Conservation (phyloP, 64 coral and sea anemone genomes). For the Stichodactyla helianthus region DNA sequence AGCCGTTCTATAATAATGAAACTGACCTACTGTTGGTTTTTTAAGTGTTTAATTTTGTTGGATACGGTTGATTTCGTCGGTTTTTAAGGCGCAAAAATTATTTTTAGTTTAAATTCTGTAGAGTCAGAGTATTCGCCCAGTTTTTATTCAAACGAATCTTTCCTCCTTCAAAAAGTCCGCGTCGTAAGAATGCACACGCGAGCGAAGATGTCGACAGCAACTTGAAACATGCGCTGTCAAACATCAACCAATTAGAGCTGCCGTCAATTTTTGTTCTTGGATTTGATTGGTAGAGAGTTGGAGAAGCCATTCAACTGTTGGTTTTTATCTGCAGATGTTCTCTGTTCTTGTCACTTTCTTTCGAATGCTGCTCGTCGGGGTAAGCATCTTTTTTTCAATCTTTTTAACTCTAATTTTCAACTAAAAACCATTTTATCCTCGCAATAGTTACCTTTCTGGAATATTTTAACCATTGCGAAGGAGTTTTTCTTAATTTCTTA, state of each 20-base stretch:
- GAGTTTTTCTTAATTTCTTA: neutral
- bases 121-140: too few species aligned
- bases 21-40: too few species aligned
- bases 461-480: neutral
- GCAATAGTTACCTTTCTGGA: neutral
- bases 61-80: too few species aligned
- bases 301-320: neutral
- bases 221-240: slow-evolving; percentile 15
- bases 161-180: neutral
- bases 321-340: slow-evolving; percentile 7
- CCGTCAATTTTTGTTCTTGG: neutral
- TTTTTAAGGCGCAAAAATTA: too few species aligned
- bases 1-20: too few species aligned
- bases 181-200: neutral
- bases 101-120: too few species aligned
- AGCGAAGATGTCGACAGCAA: neutral
- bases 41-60: too few species aligned
- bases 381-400: neutral
- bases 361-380: slow-evolving; percentile 12
- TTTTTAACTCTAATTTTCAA: neutral
- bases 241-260: neutral
- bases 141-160: neutral
- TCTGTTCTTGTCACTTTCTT: slow-evolving; percentile 18
- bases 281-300: neutral
- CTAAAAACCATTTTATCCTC: neutral